Base-by-base conservation (phyloP, 2,113 vertebrate species). In the Triplophysa tibetana region DNA sequence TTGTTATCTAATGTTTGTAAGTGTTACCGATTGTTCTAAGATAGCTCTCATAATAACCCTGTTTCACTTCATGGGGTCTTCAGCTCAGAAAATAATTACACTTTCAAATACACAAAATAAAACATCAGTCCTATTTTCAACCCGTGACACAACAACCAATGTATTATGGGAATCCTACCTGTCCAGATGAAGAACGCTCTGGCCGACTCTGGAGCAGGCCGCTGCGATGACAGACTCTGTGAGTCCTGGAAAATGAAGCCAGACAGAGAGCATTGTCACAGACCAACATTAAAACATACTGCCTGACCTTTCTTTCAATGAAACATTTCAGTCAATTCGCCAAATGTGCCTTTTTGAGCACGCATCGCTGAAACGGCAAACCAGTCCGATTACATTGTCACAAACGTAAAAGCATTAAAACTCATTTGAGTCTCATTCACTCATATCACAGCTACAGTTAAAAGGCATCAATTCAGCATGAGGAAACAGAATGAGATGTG, bases 131-230 rank as follows among this genome's bases (percentile, higher is more conserved):
- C 8, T 3, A 58, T 8, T 58, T 58, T 58, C 19, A 58, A 7
- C 4, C 19, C 21, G 9, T 21, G n/a, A 58, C 8, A 58, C 19
- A 58, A 10, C 19, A 8, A 10, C 19, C 2, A 21, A 19, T 58
- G 19, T 58, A 58, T 7, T 9, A 21, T 21, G 2, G 33, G 17
- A 73, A 12, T 58, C 41, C 62, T 87, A 98, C 96, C 91, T 92
- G 92, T 98, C 96, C 60, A 98, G 85, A 29, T 97, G 96, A 52
- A 98, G 94, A 88, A 98, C 96, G 19, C 90, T 91, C 90, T 97
- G 95, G 79, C 96, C 96, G 24, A 94, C 95, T 88, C 96, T 93
- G 79, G 96, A 95, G 82, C 95, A 97, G 0, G 96, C 96, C 0
- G 96, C 95, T 0, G 96, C 96, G 73, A 96, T 85, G 79, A 98